Conservation (phyloP, 2,888 invertebrate genomes). For the Homarus gammarus region DNA sequence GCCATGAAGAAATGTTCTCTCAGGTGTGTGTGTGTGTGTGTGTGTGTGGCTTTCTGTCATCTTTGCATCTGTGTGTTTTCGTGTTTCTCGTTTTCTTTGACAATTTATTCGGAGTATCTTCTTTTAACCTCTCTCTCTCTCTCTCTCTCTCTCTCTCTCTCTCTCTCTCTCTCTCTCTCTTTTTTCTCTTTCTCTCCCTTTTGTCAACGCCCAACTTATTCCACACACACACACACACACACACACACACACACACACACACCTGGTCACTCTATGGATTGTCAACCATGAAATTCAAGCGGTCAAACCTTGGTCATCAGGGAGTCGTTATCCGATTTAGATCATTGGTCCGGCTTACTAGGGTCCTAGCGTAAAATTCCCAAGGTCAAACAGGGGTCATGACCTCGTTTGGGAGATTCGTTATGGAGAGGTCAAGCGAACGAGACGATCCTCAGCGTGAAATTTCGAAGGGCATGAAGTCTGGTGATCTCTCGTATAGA, state of each 20-base stretch:
- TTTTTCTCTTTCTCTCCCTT: neutral
- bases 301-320: neutral
- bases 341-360: neutral
- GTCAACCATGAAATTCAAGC: neutral
- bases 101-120: no score
- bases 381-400: constrained; percentile 29
- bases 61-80: no score
- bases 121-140: no score
- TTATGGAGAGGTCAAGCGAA: constrained; percentile 1
- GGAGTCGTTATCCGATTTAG: neutral
- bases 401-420: constrained; percentile 7
- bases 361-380: constrained; percentile 13
- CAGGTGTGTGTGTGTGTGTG: no score
- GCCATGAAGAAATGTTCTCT: no score
- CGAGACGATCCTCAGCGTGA: no score
- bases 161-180: neutral
- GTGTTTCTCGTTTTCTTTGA: no score
- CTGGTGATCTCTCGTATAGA: no score
- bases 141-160: neutral
- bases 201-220: neutral
- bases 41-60: no score
- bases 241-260: neutral
- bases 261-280: neutral
- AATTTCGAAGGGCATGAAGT: no score
- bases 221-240: neutral